Base-by-base conservation (phyloP, 2,113 vertebrate species). In the Noturus placidus region DNA sequence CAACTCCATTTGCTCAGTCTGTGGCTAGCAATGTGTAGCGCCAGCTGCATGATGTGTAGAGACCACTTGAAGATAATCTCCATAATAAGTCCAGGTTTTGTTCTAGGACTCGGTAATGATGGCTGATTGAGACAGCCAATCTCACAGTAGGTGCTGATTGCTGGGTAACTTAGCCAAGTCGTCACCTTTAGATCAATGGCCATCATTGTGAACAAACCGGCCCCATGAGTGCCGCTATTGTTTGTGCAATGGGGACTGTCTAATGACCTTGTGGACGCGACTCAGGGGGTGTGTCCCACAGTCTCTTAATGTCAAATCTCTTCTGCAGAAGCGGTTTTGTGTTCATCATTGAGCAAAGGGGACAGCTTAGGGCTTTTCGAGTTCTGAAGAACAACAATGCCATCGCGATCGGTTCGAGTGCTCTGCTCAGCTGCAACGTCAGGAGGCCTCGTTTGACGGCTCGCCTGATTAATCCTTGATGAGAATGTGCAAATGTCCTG, bases 401-500 rank as follows among this genome's bases (percentile, higher is more conserved):
- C 27, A 42, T 82, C 74, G 50, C 50, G 80, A 56, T 85, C 46
- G 35, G 38, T 50, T 81, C 7, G 61, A 38, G 69, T 33, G 50
- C 83, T 78, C 77, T 57, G 59, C 88, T 69, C 82, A 74, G 82
- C 82, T 50, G 22, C 42, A 22, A 77, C 74, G 30, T 65, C 38
- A 22, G 82, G 70, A 88, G 46, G 63, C 81, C 52, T 85, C 69
- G 76, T 86, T 87, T 59, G 69, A 67, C 79, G 69, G 76, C 86
- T 70, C 77, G 86, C 87, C 84, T 90, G 90, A 89, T 89, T 89
- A 90, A 89, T 89, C 82, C 86, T 89, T 90, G 90, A 90, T 90
- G 87, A 89, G 85, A 86, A 87, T 82, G 82, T 67, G 79, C 86
- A 61, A 83, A 86, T 86, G 88, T 90, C 90, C 88, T 90, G 90